Base-by-base conservation (phyloP, 2,797 vertebrate genomes). In the Malacoctenus gilli region DNA sequence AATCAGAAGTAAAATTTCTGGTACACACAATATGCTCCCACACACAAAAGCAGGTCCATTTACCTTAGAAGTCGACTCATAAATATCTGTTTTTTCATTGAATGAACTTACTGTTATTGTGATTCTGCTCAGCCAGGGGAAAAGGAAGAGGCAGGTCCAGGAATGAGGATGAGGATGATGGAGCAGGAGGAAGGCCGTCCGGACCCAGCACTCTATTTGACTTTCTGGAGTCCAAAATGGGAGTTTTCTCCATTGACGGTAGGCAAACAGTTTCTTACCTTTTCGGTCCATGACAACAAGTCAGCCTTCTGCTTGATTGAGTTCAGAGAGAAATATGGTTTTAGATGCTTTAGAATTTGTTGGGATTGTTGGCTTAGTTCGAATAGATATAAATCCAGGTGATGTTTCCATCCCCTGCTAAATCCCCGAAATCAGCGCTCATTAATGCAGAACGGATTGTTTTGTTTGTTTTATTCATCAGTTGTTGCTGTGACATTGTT, bases 171-270 rank as follows among this genome's bases (percentile, higher is more conserved):
- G 95, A 95, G 34, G 94, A 96, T 12, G 95, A 95, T n/a, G 79
- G 94, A 38, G 89, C 91, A 60, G 95, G 91, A n/a, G 89, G 93
- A 76, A 94, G 95, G 63, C 97, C 97, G 0, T 99, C 97, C 55
- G 96, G 95, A 67, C 97, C 97, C 19, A 99, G 96, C 87, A 99
- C 97, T 1, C 88, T 99, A 13, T 99, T 99, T 85, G 97, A 99
- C 85, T 99, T 99, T 83, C 85, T 99, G 68, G 96, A 99, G 83
- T 98, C 96, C 39, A 99, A 99, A 89, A 99, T 99, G 94, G 96
- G 96, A 53, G 94, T 92, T 70, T 92, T 99, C 70, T 93, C 92
- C 67, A 80, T 98, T 80, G 95, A 97, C 82, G 96, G 97, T 98
- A 87, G 69, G 82, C 80, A 34, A 38, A 59, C 4, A 34, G 15